phyloP scores from a whole-genome alignment of 2,888 invertebrate species.

The Polyploca ridens region DNA sequence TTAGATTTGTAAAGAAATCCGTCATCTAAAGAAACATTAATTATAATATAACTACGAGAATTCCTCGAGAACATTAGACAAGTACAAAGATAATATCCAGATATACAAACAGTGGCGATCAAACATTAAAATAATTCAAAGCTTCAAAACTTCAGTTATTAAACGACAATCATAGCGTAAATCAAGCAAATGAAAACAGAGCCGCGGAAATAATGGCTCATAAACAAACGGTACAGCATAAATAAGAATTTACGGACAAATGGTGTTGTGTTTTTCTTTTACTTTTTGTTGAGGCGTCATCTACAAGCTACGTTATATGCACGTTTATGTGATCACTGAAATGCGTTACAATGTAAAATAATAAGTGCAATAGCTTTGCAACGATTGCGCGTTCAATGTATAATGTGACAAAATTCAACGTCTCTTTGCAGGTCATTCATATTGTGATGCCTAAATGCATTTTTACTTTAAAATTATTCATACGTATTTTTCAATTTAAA shows the following conservation, averaged over 20 bases:
- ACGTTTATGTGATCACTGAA: neutral
- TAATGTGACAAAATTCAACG: too few relatives aligned
- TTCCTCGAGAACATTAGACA: neutral
- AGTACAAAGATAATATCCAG: neutral
- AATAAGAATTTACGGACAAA: conserved; percentile 39
- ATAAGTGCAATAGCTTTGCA: too few relatives aligned
- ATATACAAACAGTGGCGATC: neutral
- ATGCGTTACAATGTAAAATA: too few relatives aligned
- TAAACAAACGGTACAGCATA: conserved; percentile 30
- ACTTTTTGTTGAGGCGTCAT: neutral
- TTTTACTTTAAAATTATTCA: too few relatives aligned
- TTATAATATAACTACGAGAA: neutral
- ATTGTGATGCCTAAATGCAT: too few relatives aligned
- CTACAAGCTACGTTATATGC: neutral
- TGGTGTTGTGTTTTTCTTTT: conserved; percentile 21
- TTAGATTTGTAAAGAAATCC: neutral
- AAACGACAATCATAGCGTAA: conserved; percentile 24
- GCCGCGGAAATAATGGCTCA: conserved; percentile 3
- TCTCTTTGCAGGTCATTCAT: too few relatives aligned
- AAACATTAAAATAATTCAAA: conserved; percentile 5
- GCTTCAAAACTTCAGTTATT: conserved; percentile 3
- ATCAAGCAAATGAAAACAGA: conserved; percentile 35
- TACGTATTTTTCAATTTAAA: too few relatives aligned
- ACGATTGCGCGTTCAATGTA: too few relatives aligned
- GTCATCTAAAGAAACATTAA: neutral